These are phyloP conservation scores for Alaudala cheleensis DNA, from an alignment of 2,113 vertebrate species.

Conservation along the genomic window DNA sequence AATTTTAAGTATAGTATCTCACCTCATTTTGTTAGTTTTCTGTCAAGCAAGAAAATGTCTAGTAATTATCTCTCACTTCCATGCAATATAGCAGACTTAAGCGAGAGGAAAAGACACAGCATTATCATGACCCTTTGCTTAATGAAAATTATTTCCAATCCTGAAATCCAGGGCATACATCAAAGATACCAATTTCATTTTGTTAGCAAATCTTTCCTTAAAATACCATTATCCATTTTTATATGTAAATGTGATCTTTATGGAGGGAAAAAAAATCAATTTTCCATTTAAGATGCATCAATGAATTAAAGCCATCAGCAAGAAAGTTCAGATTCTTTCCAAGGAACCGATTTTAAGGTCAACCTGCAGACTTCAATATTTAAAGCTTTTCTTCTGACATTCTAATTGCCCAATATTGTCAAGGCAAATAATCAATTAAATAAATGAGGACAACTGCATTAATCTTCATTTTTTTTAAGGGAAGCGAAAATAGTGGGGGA, in stretches of 20 bases:
- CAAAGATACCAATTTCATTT: neutral
- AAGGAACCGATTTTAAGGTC: neutral
- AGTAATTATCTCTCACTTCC: neutral
- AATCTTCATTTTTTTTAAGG: neutral
- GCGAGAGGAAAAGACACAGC: neutral
- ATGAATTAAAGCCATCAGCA: constrained; percentile 2
- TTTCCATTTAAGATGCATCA: constrained; percentile 18
- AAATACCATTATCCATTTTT: neutral
- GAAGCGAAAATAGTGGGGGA: neutral
- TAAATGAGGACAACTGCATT: neutral
- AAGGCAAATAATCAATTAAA: neutral
- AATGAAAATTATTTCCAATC: neutral
- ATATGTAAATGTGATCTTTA: neutral
- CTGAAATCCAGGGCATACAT: neutral
- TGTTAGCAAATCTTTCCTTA: neutral
- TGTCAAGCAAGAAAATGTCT: neutral
- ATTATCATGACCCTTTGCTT: neutral
- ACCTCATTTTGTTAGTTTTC: neutral
- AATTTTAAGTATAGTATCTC: neutral
- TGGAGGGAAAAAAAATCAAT: neutral
- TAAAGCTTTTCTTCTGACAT: neutral
- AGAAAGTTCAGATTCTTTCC: neutral
- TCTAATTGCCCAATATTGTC: neutral
- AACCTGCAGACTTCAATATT: neutral
- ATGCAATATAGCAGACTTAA: neutral